phyloP scores from a whole-genome alignment of 1,140 invertebrate species.

The Littorina saxatilis region DNA sequence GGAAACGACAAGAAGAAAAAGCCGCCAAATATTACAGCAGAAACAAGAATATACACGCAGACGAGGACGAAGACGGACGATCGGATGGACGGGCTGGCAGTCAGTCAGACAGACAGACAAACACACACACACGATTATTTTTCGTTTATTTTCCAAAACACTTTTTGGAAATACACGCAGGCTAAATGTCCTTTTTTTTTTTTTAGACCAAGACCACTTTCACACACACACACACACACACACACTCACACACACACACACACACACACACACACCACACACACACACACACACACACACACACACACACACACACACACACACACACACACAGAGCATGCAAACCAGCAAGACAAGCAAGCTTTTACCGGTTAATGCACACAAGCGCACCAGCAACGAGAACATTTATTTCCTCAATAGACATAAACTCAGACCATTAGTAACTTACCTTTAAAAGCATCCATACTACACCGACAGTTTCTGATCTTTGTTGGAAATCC shows the following conservation, averaged over 20 bases:
- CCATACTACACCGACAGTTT: neutral
- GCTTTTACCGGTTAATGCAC: neutral
- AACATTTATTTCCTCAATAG: neutral
- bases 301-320: slow-evolving; percentile 13
- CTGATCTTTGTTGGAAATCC: too few relatives aligned
- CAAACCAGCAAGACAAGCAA: neutral
- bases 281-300: slow-evolving; percentile 10
- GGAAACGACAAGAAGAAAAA: too few relatives aligned
- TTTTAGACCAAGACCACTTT: too few relatives aligned
- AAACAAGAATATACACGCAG: too few relatives aligned
- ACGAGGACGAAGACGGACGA: too few relatives aligned
- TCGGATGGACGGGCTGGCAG: neutral
- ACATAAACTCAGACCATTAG: neutral
- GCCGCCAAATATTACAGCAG: too few relatives aligned
- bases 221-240: neutral
- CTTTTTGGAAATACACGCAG: too few relatives aligned
- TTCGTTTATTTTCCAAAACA: too few relatives aligned
- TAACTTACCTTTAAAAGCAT: neutral
- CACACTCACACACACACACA: neutral
- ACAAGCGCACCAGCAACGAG: neutral
- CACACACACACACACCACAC: slow-evolving; percentile 4
- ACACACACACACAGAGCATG: neutral
- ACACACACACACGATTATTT: too few relatives aligned
- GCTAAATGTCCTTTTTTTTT: too few relatives aligned
- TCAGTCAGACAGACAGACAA: neutral